Percentiles rank a stretch among this genome's conserved stretches.
Evolutionary conservation across 2,888 invertebrate species (phyloP).

Genomic region (Euspilapteryx auroguttella): DNA sequence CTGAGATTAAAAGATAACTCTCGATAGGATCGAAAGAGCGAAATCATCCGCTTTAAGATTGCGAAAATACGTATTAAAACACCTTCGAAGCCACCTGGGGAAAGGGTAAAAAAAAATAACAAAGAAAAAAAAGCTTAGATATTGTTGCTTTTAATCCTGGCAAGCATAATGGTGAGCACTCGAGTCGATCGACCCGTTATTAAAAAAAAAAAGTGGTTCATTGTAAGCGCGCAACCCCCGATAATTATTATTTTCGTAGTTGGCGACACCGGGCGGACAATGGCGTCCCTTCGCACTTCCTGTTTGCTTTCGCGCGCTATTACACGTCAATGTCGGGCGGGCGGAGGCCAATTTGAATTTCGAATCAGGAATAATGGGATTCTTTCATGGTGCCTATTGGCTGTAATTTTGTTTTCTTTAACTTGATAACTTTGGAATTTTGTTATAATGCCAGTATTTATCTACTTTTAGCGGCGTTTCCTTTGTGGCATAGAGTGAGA

Average conservation of each 20-base stretch:
- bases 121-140: slow-evolving; percentile 26
- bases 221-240: slow-evolving; percentile 47
- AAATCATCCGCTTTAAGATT: slow-evolving; percentile 21
- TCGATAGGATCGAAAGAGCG: too few species aligned
- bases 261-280: slow-evolving; percentile 55
- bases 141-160: slow-evolving; percentile 47
- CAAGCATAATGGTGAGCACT: slow-evolving; percentile 51
- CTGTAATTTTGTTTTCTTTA: slow-evolving; percentile 33
- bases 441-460: slow-evolving; percentile 10
- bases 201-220: slow-evolving; percentile 31
- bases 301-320: slow-evolving; percentile 60
- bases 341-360: slow-evolving; percentile 56
- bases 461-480: slow-evolving; percentile 3
- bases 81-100: slow-evolving; percentile 39
- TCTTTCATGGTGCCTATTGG: slow-evolving; percentile 30
- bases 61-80: slow-evolving; percentile 43
- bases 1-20: slow-evolving; percentile 3
- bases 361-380: slow-evolving; percentile 41
- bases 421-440: slow-evolving; percentile 10
- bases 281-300: slow-evolving; percentile 44
- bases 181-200: slow-evolving; percentile 53
- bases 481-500: too few species aligned
- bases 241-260: slow-evolving; percentile 61
- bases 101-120: slow-evolving; percentile 22
- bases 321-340: slow-evolving; percentile 51